A percentile compares a stretch with the other conserved stretches of the same genome.
Conservation (phyloP, 2,113 vertebrate species). For the Psilopsiagon aurifrons region DNA sequence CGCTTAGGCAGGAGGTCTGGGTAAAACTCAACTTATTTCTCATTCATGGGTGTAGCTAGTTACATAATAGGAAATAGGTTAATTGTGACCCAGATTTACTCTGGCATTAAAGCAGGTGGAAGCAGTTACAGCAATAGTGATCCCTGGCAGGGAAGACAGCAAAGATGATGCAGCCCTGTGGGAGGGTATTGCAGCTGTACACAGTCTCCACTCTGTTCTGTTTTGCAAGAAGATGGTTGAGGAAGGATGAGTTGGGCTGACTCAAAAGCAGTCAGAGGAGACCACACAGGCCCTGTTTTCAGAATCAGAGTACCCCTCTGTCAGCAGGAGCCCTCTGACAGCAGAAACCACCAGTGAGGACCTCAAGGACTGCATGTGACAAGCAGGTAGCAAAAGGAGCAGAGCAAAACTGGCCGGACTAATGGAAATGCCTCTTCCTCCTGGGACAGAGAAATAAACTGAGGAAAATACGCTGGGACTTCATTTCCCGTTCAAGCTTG, state of each 20-base stretch:
- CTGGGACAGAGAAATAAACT: neutral
- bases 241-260: rapidly evolving
- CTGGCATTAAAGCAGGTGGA: neutral
- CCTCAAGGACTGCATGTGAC: neutral
- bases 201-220: neutral
- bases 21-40: neutral
- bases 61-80: neutral
- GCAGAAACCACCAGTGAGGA: neutral
- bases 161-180: neutral
- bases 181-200: neutral
- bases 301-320: neutral
- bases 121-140: neutral
- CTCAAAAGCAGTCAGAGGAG: neutral
- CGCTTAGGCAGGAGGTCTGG: neutral
- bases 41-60: neutral
- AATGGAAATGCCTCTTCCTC: neutral
- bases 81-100: neutral
- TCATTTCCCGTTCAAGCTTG: neutral
- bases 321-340: neutral
- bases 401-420: neutral
- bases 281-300: neutral
- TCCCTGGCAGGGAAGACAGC: neutral
- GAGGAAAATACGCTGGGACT: neutral
- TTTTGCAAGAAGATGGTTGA: neutral
- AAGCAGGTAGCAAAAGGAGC: neutral